Percentiles rank a stretch among this genome's conserved stretches.
These are phyloP conservation scores for Drosophila subsilvestris DNA, from an alignment of 2,888 invertebrate species.

Conservation along the genomic window DNA sequence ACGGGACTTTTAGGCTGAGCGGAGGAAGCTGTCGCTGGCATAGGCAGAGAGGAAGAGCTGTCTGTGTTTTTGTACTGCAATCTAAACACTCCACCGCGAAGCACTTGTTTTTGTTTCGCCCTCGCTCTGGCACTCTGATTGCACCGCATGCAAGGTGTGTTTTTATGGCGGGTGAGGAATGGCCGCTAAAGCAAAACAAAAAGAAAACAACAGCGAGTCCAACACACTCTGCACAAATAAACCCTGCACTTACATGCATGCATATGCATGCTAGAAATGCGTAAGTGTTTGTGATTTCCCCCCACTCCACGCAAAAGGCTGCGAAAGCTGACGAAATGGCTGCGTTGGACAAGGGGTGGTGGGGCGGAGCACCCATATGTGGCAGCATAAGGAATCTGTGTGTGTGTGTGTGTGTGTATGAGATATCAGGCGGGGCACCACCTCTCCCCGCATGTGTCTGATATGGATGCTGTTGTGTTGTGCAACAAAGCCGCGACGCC, in stretches of 20 bases:
- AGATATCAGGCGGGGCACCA: too few relatives aligned
- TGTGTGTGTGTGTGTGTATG: too few relatives aligned
- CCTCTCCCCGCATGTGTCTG: slow-evolving; percentile 40
- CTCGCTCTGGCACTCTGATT: not conserved
- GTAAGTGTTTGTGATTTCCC: slow-evolving; percentile 25
- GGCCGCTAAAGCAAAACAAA: too few relatives aligned
- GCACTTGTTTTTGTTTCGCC: not conserved
- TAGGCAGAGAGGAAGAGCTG: not conserved
- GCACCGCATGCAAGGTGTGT: not conserved
- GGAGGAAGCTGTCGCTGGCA: not conserved
- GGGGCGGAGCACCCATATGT: slow-evolving; percentile 40
- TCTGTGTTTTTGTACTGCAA: not conserved
- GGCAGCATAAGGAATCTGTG: slow-evolving; percentile 67
- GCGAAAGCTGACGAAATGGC: not conserved
- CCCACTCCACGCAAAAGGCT: not conserved
- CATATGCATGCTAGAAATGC: too few relatives aligned
- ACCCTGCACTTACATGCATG: too few relatives aligned
- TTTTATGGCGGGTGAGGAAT: not conserved
- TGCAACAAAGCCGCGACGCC: slow-evolving; percentile 54
- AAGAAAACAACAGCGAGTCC: too few relatives aligned
- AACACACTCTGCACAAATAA: too few relatives aligned
- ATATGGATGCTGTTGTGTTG: slow-evolving; percentile 17
- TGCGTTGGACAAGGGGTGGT: not conserved
- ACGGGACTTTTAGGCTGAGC: slow-evolving; percentile 15
- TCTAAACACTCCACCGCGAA: not conserved